Conservation (phyloP, 2,888 invertebrate species). For the Dryobotodes eremita region DNA sequence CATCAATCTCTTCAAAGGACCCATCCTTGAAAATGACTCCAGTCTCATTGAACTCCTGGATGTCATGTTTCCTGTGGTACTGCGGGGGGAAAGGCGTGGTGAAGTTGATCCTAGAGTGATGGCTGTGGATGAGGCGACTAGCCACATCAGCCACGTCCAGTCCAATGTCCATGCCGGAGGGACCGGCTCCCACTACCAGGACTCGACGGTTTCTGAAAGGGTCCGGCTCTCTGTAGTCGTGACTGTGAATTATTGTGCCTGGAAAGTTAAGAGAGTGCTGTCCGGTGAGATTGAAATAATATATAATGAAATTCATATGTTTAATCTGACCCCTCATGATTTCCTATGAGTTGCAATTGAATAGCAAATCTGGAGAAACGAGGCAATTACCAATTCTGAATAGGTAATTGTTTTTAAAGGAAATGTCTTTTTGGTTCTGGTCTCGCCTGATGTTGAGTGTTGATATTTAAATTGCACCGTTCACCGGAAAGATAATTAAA, state of each 20-base stretch:
- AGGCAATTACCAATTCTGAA: neutral
- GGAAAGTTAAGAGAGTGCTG: slow-evolving; percentile 32
- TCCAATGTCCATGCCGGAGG: slow-evolving; percentile 94
- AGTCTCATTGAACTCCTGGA: slow-evolving; percentile 87
- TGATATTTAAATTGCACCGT: neutral
- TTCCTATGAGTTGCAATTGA: neutral
- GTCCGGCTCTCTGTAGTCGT: slow-evolving; percentile 93
- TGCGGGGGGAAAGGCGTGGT: slow-evolving; percentile 85
- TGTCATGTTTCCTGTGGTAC: slow-evolving; percentile 88
- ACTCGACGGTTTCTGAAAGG: slow-evolving; percentile 91
- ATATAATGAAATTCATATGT: neutral
- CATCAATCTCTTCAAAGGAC: slow-evolving; percentile 91
- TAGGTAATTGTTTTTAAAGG: neutral
- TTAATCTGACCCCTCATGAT: neutral
- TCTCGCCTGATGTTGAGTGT: neutral
- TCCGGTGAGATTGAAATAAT: neutral
- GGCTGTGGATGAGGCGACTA: slow-evolving; percentile 87
- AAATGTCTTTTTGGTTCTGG: neutral
- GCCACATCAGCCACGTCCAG: slow-evolving; percentile 90
- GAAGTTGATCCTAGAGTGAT: slow-evolving; percentile 84
- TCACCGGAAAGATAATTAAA: too few species aligned
- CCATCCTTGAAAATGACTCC: slow-evolving; percentile 92
- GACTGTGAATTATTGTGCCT: slow-evolving; percentile 93
- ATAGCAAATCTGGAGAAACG: neutral
- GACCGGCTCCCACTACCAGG: slow-evolving; percentile 93